These are phyloP conservation scores for Megalurothrips usitatus DNA, from an alignment of 2,888 invertebrate genomes.

Conservation along the genomic window DNA sequence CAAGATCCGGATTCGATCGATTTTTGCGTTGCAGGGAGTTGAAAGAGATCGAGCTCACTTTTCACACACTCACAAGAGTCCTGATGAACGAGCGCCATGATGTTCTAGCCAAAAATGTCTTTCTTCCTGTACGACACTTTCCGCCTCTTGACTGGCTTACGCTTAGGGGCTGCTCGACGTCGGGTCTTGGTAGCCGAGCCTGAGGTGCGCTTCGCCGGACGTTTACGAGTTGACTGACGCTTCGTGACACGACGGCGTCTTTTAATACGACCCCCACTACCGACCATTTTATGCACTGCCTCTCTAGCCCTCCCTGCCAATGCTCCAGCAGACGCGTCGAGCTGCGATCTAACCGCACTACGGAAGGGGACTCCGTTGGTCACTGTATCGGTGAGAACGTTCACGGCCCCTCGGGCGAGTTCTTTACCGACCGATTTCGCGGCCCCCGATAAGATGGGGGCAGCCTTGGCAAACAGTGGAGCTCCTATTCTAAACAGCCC, in stretches of 20 bases:
- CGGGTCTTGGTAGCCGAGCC: background rate
- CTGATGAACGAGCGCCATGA: slow-evolving; percentile 38
- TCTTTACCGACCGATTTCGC: background rate
- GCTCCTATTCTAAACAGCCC: background rate
- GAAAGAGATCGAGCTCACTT: slow-evolving; percentile 39
- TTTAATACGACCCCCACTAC: background rate
- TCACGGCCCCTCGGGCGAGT: background rate
- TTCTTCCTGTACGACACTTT: background rate
- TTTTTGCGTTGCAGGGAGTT: slow-evolving; percentile 39
- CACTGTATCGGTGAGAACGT: background rate
- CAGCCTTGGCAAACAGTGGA: background rate
- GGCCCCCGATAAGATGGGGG: background rate
- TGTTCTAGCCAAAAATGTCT: background rate
- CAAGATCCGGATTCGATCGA: slow-evolving; percentile 38
- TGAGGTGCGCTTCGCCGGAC: background rate
- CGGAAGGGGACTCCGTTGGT: background rate
- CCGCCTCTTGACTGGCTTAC: background rate
- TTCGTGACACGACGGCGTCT: background rate
- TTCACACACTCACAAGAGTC: slow-evolving; percentile 38
- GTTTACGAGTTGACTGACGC: background rate
- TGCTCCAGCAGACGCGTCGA: background rate
- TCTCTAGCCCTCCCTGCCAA: background rate
- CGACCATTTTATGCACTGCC: background rate
- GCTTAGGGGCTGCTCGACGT: too few relatives aligned
- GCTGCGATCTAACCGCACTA: background rate